Evolutionary conservation across 1,140 invertebrate genomes (phyloP), one percentile per base, ranked within the genome.

Genomic region (Temnothorax curvispinosus): DNA sequence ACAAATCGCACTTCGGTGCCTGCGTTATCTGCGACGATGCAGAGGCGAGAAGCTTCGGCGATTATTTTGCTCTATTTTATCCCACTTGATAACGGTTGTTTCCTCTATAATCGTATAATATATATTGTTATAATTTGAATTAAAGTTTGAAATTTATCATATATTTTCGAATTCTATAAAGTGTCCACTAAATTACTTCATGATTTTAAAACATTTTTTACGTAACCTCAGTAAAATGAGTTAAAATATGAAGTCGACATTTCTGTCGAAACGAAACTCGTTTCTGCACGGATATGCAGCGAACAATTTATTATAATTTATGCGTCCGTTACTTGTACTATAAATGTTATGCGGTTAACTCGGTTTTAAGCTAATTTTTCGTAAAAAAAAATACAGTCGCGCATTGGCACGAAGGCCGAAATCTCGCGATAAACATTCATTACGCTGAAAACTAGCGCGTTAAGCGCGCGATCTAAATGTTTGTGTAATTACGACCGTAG

Each of bases 391-490:
- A 27, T 27, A 21, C 38, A 64, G 21, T 69, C 44, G 9, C 56
- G 47, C 54, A 77, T 38, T 18, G 27, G 41, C 15, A 18, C 35
- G 41, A 64, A 6, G 18, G 35, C n/a, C 18, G 41, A 13, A 27
- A 74, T 75, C 2, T 21, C 4, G 47, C 21, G 32, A 85, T 85
- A 62, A 76, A 76, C 71, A 86, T 87, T 84, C 72, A 64, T 56
- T 54, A 56, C 85, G 71, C 62, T 82, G 80, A 77, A 81, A 74
- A 86, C 75, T 67, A 75, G 84, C 85, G 44, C 27, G 38, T 69
- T 72, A 60, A 87, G 32, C 27, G 52, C 72, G 4, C 62, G 74
- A 90, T 89, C 88, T 87, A 90, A 88, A 89, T 87, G 86, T 90
- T 89, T 64, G 75, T 87, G 72, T 87, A 89, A 88, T 78, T 87